Evolutionary conservation across 1,140 invertebrate genomes (phyloP).

Genomic region (Araneus ventricosus): DNA sequence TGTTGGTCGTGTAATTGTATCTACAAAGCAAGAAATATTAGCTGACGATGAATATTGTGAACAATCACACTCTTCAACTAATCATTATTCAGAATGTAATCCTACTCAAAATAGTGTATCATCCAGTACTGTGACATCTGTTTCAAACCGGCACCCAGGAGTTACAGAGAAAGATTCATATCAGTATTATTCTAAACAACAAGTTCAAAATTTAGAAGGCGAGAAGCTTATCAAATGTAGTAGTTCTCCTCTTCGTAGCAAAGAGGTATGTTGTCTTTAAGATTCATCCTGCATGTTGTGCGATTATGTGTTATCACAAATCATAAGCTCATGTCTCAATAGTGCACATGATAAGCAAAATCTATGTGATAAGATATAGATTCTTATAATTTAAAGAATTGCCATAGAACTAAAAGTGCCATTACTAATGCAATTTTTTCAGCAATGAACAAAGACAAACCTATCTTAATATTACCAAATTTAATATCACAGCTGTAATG

Average conservation of each 20-base stretch:
- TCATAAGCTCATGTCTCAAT: too few relatives aligned
- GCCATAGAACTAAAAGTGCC: too few relatives aligned
- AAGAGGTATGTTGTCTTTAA: constrained; percentile 59
- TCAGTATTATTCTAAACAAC: constrained; percentile 74
- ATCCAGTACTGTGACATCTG: constrained; percentile 21
- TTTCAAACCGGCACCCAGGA: constrained; percentile 3
- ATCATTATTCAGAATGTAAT: constrained; percentile 25
- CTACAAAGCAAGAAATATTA: constrained; percentile 76
- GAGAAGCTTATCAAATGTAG: constrained; percentile 77
- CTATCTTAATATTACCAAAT: too few relatives aligned
- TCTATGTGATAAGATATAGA: too few relatives aligned
- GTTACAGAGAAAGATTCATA: constrained; percentile 63
- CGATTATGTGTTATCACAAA: too few relatives aligned
- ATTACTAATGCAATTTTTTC: too few relatives aligned
- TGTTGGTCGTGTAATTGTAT: constrained; percentile 48
- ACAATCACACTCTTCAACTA: constrained; percentile 51
- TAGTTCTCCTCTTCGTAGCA: constrained; percentile 64
- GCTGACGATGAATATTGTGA: constrained; percentile 70
- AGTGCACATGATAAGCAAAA: too few relatives aligned
- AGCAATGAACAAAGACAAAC: too few relatives aligned
- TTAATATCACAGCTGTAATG: too few relatives aligned
- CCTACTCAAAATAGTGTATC: constrained; percentile 1
- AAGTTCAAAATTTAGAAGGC: constrained; percentile 76
- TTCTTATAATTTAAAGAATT: too few relatives aligned
- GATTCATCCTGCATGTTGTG: too few relatives aligned